Evolutionary conservation across 1,140 invertebrate species (phyloP).

Genomic region (Trichomalopsis sarcophagae): DNA sequence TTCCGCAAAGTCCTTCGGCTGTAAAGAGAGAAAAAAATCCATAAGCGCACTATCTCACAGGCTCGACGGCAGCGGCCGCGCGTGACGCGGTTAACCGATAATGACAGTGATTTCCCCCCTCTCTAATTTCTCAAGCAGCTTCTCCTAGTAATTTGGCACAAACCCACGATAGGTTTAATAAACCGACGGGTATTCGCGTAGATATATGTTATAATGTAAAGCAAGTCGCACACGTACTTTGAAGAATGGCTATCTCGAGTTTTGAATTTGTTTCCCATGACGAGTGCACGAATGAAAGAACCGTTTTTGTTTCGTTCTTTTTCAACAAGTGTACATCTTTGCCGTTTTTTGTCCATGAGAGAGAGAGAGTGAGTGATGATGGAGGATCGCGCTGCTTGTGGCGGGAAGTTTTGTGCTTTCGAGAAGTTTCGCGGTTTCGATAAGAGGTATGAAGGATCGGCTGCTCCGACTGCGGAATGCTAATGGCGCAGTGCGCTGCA

Average conservation of each 20-base stretch:
- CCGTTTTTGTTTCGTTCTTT: too few relatives aligned
- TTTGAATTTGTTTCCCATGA: too few relatives aligned
- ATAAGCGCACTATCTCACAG: not conserved
- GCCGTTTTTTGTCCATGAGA: too few relatives aligned
- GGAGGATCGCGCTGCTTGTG: not conserved
- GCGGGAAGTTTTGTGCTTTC: not conserved
- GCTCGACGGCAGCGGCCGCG: not conserved
- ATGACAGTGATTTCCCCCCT: conserved; percentile 36
- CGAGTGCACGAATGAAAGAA: too few relatives aligned
- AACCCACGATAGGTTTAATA: not conserved
- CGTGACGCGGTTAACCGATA: conserved; percentile 37
- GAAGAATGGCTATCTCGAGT: too few relatives aligned
- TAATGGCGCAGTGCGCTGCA: not conserved
- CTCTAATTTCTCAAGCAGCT: conserved; percentile 17
- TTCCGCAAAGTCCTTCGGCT: not conserved
- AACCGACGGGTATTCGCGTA: not conserved
- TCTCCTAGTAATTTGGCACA: not conserved
- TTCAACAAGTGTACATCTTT: too few relatives aligned
- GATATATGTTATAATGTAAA: too few relatives aligned
- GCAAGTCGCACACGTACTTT: too few relatives aligned
- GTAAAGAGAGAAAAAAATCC: conserved; percentile 11
- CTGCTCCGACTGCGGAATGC: not conserved
- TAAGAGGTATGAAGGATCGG: not conserved
- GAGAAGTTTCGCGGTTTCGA: not conserved
- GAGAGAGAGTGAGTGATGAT: not conserved